phyloP scores from a whole-genome alignment of 2,888 invertebrate species.

The Trissolcus japonicus region DNA sequence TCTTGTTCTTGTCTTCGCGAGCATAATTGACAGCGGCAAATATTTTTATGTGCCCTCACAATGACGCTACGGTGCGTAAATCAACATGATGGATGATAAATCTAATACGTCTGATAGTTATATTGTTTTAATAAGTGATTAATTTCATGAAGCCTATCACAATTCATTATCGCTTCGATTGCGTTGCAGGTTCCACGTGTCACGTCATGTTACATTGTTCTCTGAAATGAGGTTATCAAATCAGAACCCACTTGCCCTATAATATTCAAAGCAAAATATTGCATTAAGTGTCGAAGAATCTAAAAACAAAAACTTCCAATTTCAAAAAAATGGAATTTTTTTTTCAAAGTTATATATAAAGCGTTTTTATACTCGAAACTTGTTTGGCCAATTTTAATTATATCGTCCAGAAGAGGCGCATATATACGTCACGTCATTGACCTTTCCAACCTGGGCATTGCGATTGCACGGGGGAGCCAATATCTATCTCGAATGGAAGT shows the following conservation, averaged over 20 bases:
- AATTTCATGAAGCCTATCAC: constrained; percentile 22
- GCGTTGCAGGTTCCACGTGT: constrained; percentile 16
- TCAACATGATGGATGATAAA: constrained; percentile 12
- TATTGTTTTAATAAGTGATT: constrained; percentile 31
- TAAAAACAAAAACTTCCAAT: no score
- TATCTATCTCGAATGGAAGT: constrained; percentile 39
- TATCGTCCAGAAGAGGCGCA: background rate
- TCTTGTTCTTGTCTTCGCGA: background rate
- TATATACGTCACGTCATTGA: constrained; percentile 15
- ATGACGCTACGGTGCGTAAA: background rate
- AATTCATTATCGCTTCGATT: constrained; percentile 25
- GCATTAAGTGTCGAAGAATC: no score
- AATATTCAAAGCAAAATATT: no score
- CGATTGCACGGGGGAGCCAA: constrained; percentile 32
- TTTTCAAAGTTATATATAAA: no score
- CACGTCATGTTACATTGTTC: constrained; percentile 22
- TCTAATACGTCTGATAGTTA: constrained; percentile 1
- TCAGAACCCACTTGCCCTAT: background rate
- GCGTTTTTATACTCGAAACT: background rate
- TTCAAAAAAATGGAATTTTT: no score
- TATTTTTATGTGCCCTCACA: background rate
- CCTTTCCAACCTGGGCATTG: constrained; percentile 33
- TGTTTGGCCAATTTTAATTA: background rate
- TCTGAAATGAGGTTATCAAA: constrained; percentile 30
- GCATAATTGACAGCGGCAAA: background rate